phyloP scores from a whole-genome alignment of 1,140 invertebrate genomes.

The Bombus fervidus region DNA sequence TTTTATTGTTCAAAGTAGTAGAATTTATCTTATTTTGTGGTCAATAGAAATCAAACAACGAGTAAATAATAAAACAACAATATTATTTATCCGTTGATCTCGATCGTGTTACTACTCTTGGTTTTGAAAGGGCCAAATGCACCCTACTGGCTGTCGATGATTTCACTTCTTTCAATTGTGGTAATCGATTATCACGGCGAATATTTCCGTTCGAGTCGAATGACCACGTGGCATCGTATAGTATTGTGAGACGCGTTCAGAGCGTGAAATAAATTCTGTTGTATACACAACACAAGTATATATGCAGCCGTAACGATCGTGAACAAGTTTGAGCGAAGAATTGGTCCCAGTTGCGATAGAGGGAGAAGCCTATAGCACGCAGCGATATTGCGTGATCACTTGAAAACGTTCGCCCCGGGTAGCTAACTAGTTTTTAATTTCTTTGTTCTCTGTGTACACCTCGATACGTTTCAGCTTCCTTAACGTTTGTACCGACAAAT shows the following conservation, averaged over 20 bases:
- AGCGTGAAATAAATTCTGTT: conserved; percentile 72
- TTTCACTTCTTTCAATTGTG: conserved; percentile 66
- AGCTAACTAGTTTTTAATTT: conserved; percentile 61
- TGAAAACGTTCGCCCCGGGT: conserved; percentile 43
- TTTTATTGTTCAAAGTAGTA: too few relatives aligned
- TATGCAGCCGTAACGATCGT: conserved; percentile 50
- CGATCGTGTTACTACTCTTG: background rate
- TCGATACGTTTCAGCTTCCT: too few relatives aligned
- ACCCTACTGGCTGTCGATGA: conserved; percentile 48
- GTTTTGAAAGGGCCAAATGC: background rate
- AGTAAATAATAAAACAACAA: too few relatives aligned
- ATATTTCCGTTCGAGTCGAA: conserved; percentile 61
- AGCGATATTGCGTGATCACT: conserved; percentile 32
- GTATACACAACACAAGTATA: conserved; percentile 63
- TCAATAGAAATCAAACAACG: too few relatives aligned
- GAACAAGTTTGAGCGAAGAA: conserved; percentile 47
- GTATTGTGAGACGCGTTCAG: conserved; percentile 57
- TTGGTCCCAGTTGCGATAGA: conserved; percentile 33
- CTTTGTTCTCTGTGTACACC: conserved; percentile 41
- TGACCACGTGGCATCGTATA: conserved; percentile 14
- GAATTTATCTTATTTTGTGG: too few relatives aligned
- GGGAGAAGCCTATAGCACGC: conserved; percentile 50
- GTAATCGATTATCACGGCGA: conserved; percentile 72
- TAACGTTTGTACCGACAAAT: background rate
- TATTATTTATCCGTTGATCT: background rate